Evolutionary conservation across 2,113 vertebrate species (phyloP).

Genomic region (Notothenia rossii): DNA sequence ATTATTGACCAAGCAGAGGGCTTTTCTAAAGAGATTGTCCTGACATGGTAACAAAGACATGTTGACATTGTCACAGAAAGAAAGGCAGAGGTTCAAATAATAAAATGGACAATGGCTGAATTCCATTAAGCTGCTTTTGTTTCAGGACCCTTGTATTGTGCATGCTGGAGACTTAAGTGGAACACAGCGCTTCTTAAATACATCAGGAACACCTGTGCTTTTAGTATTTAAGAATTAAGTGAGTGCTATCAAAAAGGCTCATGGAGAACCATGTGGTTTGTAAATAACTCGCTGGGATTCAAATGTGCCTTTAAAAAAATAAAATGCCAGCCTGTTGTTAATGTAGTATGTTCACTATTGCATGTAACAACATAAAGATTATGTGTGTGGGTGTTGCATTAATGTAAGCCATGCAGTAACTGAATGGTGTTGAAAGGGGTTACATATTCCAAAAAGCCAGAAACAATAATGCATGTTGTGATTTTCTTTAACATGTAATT

Average conservation of each 20-base stretch:
- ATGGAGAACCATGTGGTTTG: not conserved
- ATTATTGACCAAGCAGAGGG: not conserved
- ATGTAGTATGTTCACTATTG: not conserved
- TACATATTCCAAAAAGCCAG: not conserved
- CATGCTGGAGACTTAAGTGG: not conserved
- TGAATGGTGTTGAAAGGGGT: not conserved
- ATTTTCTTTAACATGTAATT: not conserved
- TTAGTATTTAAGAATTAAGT: no score
- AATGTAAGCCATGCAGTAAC: not conserved
- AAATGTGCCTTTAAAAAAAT: not conserved
- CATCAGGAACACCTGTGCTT: not conserved
- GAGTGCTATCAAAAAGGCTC: not conserved
- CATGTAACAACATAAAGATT: not conserved
- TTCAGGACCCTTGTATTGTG: not conserved
- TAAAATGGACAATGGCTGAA: not conserved
- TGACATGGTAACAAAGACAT: not conserved
- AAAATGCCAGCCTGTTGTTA: not conserved
- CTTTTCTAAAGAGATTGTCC: not conserved
- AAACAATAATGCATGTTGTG: not conserved
- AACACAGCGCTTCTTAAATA: not conserved
- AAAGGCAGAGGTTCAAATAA: conserved; percentile 1
- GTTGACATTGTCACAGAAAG: not conserved
- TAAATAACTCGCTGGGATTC: not conserved
- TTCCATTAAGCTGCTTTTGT: not conserved
- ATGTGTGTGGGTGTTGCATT: not conserved